Percentiles rank a stretch among this genome's conserved stretches.
phyloP scores from a whole-genome alignment of 2,888 invertebrate species.

The Notodonta dromedarius region DNA sequence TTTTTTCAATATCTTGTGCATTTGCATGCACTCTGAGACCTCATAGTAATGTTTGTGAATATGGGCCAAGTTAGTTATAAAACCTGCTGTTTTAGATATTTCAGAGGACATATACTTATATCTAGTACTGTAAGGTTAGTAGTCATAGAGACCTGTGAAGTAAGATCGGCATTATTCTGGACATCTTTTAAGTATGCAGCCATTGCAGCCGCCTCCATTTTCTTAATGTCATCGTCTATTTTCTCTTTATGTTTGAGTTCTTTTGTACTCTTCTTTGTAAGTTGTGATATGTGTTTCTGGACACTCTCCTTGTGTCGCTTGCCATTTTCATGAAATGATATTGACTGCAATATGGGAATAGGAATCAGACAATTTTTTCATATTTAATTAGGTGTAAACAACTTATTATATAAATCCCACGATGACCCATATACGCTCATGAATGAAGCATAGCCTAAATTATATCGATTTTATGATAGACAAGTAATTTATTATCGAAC shows the following conservation, averaged over 20 bases:
- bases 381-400: not conserved
- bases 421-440: too few relatives aligned
- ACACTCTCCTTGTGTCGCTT: constrained; percentile 97
- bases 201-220: constrained; percentile 96
- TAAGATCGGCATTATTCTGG: constrained; percentile 86
- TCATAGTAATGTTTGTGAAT: too few relatives aligned
- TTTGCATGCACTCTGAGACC: too few relatives aligned
- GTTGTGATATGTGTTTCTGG: constrained; percentile 91
- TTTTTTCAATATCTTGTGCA: too few relatives aligned
- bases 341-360: constrained; percentile 86
- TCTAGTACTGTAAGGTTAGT: too few relatives aligned
- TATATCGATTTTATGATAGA: too few relatives aligned
- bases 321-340: constrained; percentile 97
- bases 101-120: too few relatives aligned
- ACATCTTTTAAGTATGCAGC: constrained; percentile 94
- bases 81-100: too few relatives aligned
- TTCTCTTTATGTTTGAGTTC: constrained; percentile 91
- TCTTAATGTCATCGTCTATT: constrained; percentile 90
- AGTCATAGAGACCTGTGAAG: constrained; percentile 75
- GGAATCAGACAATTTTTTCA: too few relatives aligned
- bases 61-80: too few relatives aligned
- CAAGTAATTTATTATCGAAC: constrained; percentile 39
- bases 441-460: too few relatives aligned
- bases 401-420: not conserved
- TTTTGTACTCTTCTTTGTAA: constrained; percentile 92